Conservation (phyloP, 2,797 vertebrate species). For the Sebastes steindachneri region DNA sequence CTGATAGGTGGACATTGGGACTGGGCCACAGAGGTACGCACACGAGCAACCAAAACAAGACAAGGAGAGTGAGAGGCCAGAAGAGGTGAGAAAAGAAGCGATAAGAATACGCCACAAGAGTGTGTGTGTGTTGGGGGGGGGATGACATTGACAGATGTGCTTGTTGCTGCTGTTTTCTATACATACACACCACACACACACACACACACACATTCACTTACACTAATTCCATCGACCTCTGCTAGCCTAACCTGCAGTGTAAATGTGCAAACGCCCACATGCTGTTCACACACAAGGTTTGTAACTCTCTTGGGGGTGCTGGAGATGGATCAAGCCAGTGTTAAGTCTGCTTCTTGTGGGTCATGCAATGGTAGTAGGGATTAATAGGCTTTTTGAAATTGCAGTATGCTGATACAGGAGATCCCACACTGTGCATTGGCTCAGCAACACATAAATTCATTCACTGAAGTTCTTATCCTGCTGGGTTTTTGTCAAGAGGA, state of each 20-base stretch:
- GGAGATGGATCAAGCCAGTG: slow-evolving; percentile 51
- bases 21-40: background rate
- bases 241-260: slow-evolving; percentile 29
- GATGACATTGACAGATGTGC: slow-evolving; percentile 49
- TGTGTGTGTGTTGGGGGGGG: background rate
- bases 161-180: slow-evolving; percentile 26
- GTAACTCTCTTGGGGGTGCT: slow-evolving; percentile 36
- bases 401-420: slow-evolving; percentile 32
- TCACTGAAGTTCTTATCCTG: slow-evolving; percentile 41
- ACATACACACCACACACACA: background rate
- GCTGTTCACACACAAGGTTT: slow-evolving; percentile 19
- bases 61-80: slow-evolving; percentile 12
- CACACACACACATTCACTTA: background rate
- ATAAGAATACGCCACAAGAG: background rate
- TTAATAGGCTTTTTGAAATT: slow-evolving; percentile 59
- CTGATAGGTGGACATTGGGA: slow-evolving; percentile 29
- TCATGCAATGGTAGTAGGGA: slow-evolving; percentile 35
- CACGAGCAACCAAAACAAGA: slow-evolving; percentile 23
- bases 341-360: slow-evolving; percentile 31
- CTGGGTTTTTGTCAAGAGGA: slow-evolving; percentile 26
- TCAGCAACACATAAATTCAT: slow-evolving; percentile 46
- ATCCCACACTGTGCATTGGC: slow-evolving; percentile 43
- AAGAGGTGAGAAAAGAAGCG: slow-evolving; percentile 16
- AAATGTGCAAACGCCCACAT: slow-evolving; percentile 50
- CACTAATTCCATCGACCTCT: slow-evolving; percentile 52